Percentiles rank a stretch among this genome's conserved stretches.
These are phyloP conservation scores for Speoplatyrhinus poulsoni DNA, from an alignment of 2,113 vertebrate genomes.

Conservation along the genomic window DNA sequence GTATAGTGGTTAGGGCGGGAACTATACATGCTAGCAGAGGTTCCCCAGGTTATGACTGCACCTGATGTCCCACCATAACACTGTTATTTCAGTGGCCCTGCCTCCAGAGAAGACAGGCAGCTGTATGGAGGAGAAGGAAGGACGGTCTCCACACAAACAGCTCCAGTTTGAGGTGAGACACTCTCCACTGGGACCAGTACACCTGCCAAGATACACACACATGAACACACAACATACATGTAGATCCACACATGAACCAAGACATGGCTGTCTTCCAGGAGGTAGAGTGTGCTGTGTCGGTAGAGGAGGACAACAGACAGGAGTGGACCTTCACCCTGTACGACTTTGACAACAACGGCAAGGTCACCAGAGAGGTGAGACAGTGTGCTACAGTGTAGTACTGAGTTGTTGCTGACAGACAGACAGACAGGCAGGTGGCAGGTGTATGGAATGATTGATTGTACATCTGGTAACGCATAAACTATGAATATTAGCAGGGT, in stretches of 20 bases:
- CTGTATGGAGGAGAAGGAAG: constrained; percentile 83
- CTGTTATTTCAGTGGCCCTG: constrained; percentile 85
- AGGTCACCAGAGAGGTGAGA: constrained; percentile 97
- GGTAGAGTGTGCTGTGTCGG: constrained; percentile 94
- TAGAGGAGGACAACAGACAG: constrained; percentile 96
- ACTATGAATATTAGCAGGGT: no score
- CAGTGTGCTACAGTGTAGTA: not conserved
- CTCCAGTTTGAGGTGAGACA: constrained; percentile 94
- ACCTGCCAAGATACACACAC: not conserved
- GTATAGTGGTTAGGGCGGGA: no score
- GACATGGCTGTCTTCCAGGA: constrained; percentile 79
- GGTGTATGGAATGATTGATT: not conserved
- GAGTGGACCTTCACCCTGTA: constrained; percentile 99
- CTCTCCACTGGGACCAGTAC: constrained; percentile 44
- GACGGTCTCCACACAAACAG: constrained; percentile 87
- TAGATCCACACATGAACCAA: not conserved
- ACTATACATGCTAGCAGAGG: constrained; percentile 36
- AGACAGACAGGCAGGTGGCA: not conserved
- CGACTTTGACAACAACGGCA: constrained; percentile 98
- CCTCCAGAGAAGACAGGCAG: constrained; percentile 92
- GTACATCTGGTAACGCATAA: no score
- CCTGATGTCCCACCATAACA: constrained; percentile 53
- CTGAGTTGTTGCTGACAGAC: not conserved
- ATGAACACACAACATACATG: constrained; percentile 10
- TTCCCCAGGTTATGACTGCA: constrained; percentile 62